phyloP scores from a whole-genome alignment of 2,797 vertebrate genomes.

The Sarcoramphus papa region DNA sequence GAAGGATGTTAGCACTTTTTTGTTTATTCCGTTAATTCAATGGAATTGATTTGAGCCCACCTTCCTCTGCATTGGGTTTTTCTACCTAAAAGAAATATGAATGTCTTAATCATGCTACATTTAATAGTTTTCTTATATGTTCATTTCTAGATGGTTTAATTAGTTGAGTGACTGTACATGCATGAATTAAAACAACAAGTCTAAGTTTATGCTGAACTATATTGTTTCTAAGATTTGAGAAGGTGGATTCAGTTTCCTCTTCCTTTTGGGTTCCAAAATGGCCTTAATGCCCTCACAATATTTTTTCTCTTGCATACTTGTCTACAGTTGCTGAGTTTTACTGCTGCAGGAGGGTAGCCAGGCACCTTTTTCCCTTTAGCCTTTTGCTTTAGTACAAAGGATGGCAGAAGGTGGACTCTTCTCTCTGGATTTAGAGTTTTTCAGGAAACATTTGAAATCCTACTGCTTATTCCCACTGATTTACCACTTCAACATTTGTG shows the following conservation, averaged over 20 bases:
- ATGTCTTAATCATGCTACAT: neutral
- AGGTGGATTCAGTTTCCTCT: neutral
- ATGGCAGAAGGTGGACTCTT: neutral
- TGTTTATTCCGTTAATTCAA: neutral
- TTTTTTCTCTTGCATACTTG: neutral
- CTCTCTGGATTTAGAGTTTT: neutral
- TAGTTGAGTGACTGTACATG: neutral
- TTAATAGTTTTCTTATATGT: neutral
- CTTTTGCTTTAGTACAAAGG: neutral
- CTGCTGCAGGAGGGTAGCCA: neutral
- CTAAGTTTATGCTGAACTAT: neutral
- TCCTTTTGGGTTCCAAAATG: neutral
- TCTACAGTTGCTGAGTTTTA: neutral
- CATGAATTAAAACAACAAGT: neutral
- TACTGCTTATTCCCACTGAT: neutral
- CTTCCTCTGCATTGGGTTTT: neutral
- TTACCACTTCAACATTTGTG: neutral
- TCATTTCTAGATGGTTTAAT: neutral
- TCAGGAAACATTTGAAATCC: neutral
- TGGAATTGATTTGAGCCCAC: neutral
- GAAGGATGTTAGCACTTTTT: neutral
- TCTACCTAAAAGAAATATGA: neutral
- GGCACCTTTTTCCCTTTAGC: neutral
- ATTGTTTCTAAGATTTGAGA: neutral
- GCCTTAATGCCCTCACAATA: neutral